These are phyloP conservation scores for Pseudococcus jackbeardsleyi DNA, from an alignment of 2,888 invertebrate genomes.

Conservation along the genomic window DNA sequence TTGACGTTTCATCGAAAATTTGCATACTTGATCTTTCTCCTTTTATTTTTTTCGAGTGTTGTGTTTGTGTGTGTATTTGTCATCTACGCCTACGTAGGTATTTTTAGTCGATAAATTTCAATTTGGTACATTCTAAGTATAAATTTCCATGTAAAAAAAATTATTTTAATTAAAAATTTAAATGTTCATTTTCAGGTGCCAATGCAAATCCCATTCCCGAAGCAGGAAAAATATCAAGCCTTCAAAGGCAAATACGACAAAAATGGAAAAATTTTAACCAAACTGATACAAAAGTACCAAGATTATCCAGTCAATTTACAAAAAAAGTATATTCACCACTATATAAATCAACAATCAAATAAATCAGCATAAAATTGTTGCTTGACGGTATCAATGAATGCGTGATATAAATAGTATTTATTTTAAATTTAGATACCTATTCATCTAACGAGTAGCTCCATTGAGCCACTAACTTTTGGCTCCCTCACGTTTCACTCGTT, in stretches of 20 bases:
- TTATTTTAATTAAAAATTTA: background rate
- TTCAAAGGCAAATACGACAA: slow-evolving; percentile 52
- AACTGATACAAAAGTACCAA: slow-evolving; percentile 60
- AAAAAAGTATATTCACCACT: slow-evolving; percentile 62
- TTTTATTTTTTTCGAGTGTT: background rate
- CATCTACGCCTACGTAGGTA: background rate
- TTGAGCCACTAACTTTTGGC: too few relatives aligned
- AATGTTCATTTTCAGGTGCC: slow-evolving; percentile 56
- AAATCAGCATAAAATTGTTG: slow-evolving; percentile 6
- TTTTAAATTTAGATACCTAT: slow-evolving; percentile 18
- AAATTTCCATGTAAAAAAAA: background rate
- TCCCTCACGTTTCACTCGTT: too few relatives aligned
- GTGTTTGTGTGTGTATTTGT: background rate
- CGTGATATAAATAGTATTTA: slow-evolving; percentile 24
- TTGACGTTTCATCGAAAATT: background rate
- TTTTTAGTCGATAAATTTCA: background rate
- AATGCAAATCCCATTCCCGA: slow-evolving; percentile 48
- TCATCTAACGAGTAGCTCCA: too few relatives aligned
- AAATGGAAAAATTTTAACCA: slow-evolving; percentile 36
- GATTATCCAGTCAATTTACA: slow-evolving; percentile 58
- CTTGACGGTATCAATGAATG: background rate
- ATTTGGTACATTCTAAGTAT: too few relatives aligned
- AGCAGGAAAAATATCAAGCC: slow-evolving; percentile 19
- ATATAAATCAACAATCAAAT: slow-evolving; percentile 41
- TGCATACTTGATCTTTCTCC: background rate